Evolutionary conservation across 2,113 vertebrate species (phyloP).

Genomic region (Pardalotus punctatus): DNA sequence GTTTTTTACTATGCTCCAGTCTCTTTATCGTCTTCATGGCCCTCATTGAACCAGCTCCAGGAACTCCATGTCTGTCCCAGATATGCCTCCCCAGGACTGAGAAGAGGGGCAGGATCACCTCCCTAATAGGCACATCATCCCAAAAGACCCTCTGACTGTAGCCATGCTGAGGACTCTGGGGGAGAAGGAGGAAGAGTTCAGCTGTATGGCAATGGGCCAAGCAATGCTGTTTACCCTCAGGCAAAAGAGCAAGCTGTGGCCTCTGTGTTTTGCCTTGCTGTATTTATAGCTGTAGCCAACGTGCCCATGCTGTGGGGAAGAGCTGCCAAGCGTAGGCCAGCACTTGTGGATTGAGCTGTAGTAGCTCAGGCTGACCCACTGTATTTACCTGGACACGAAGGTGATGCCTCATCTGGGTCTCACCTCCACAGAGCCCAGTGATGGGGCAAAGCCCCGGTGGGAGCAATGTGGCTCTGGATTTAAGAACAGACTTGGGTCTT

Average conservation of each 20-base stretch:
- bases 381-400: not conserved
- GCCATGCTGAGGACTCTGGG: not conserved
- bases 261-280: not conserved
- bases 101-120: not conserved
- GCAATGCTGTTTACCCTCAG: not conserved
- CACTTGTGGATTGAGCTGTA: not conserved
- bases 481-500: not conserved
- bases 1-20: not conserved
- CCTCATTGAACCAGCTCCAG: not conserved
- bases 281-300: not conserved
- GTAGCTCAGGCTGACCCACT: accelerated
- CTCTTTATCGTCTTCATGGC: not conserved
- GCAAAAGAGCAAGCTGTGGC: not conserved
- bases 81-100: not conserved
- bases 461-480: not conserved
- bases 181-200: not conserved
- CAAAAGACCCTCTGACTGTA: not conserved
- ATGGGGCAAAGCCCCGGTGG: accelerated
- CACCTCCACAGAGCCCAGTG: accelerated
- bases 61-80: not conserved
- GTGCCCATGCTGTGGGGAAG: not conserved
- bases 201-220: not conserved
- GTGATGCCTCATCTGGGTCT: not conserved
- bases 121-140: not conserved
- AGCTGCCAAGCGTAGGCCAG: not conserved